Base-by-base conservation (phyloP, 2,888 invertebrate genomes). In the Lumbricus terrestris region DNA sequence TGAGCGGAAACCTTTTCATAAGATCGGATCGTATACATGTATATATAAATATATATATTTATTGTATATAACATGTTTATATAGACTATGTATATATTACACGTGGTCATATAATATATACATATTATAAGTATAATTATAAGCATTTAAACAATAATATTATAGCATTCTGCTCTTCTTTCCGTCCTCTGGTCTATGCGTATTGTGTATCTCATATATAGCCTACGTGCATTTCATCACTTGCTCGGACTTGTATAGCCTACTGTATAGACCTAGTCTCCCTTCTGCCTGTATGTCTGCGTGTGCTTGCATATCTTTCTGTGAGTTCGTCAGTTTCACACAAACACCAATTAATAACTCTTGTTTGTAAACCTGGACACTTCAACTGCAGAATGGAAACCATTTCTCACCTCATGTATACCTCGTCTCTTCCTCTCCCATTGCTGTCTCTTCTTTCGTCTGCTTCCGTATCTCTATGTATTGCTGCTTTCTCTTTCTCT, bases 331-430 rank as follows among this genome's bases (percentile, higher is more conserved):
- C 69, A 69, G n/a, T 69, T n/a, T 29, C n/a, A n/a, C 69, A 69
- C 69, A 69, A n/a, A n/a, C n/a, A 69, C 69, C n/a, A 69, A 69
- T n/a, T 69, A 69, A 69, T 69, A 69, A 69, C n/a, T 69, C 69
- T 0, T 69, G 69, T 69, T 69, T 69, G 69, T 69, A n/a, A 69
- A n/a, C 11, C 0, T 69, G 69, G 69, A 69, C 69, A 69, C 69
- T 69, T 69, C 29, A 69, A n/a, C 69, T 11, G n/a, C 16, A 8
- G 29, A 69, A n/a, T n/a, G n/a, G n/a, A n/a, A 69, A 69, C 2
- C 11, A 8, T 13, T 69, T 69, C 69, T 69, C 69, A n/a, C 69
- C 69, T 69, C n/a, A 69, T n/a, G n/a, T 69, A 8, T 15, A 8
- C 69, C 5, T n/a, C n/a, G 29, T 16, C 16, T 69, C 69, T 16